phyloP scores from a whole-genome alignment of 1,140 invertebrate species.

The Drosophila malerkotliana region DNA sequence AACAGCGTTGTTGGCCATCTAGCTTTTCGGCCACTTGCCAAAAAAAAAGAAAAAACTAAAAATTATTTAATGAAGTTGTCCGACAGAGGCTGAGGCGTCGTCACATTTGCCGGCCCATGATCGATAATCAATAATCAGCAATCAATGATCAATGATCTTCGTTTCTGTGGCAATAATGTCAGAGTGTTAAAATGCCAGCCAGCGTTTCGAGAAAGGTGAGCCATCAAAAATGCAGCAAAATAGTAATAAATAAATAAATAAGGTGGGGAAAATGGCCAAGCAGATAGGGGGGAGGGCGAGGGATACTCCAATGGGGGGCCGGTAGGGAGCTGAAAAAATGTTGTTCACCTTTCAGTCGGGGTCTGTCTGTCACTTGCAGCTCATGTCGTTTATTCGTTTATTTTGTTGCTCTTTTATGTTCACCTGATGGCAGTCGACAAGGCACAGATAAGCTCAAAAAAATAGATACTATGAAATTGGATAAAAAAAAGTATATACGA shows the following conservation, averaged over 20 bases:
- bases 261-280: constrained; percentile 8
- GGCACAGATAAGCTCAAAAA: not conserved
- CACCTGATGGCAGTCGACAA: constrained; percentile 49
- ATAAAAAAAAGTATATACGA: not conserved
- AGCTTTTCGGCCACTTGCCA: constrained; percentile 35
- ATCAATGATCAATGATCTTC: constrained; percentile 55
- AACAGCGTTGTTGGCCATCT: not conserved
- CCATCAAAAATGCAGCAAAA: constrained; percentile 12
- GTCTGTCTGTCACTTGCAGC: constrained; percentile 63
- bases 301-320: not conserved
- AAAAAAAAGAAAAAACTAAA: constrained; percentile 23
- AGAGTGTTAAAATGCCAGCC: constrained; percentile 70
- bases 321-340: constrained; percentile 57
- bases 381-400: constrained; percentile 14
- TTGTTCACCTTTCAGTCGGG: constrained; percentile 70
- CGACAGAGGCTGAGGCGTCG: not conserved
- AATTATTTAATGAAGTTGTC: constrained; percentile 62
- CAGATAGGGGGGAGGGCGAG: not conserved
- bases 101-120: constrained; percentile 9
- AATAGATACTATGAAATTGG: not conserved
- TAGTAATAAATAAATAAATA: constrained; percentile 6
- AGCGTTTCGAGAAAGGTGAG: constrained; percentile 38
- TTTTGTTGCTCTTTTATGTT: constrained; percentile 40
- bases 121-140: constrained; percentile 49
- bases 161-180: constrained; percentile 65